Evolutionary conservation across 2,113 vertebrate genomes (phyloP), one percentile per base, ranked within the genome.

Genomic region (Elachura formosa): DNA sequence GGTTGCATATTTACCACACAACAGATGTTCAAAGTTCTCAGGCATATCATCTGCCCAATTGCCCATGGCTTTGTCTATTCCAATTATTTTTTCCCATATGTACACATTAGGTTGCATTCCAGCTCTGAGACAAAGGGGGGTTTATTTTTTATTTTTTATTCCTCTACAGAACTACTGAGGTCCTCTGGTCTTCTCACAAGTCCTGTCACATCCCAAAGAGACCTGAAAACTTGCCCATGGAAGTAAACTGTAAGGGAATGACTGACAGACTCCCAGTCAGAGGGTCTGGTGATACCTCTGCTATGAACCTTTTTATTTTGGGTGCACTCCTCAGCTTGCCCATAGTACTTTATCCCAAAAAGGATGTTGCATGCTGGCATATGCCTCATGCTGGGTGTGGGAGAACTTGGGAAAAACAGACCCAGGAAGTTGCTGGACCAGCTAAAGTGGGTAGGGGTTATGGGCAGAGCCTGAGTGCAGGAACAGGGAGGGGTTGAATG

Each of bases 41-140:
- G 78, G 87, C 91, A 94, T 71, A 87, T 97, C 94, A 87, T 97
- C 93, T 95, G 89, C 74, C 93, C 96, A 96, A 93, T 93, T 93
- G 94, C 81, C 96, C 93, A 91, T 96, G 91, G 91, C 87, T 96
- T 93, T 95, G 79, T 96, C 91, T 94, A 83, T 84, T 93, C 71
- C 87, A 87, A 74, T 93, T 91, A 77, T 85, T 93, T 93, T 93
- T 96, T 89, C 74, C 91, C 89, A 66, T 97, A 95, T 91, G 94
- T 87, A 93, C 77, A 55, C n/a, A 33, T 7, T 82, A 78, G 82
- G 91, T 93, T 0, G 0, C 58, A 66, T 94, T 94, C 75, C 74
- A 91, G 49, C 49, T 58, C 71, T 1, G 8, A 89, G 51, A 87
- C 78, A 90, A 84, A 94, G 33, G 33, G 8, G 10, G 18, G 1